Evolutionary conservation across 1,140 invertebrate genomes (phyloP).

Genomic region (Macrosteles quadrilineatus): DNA sequence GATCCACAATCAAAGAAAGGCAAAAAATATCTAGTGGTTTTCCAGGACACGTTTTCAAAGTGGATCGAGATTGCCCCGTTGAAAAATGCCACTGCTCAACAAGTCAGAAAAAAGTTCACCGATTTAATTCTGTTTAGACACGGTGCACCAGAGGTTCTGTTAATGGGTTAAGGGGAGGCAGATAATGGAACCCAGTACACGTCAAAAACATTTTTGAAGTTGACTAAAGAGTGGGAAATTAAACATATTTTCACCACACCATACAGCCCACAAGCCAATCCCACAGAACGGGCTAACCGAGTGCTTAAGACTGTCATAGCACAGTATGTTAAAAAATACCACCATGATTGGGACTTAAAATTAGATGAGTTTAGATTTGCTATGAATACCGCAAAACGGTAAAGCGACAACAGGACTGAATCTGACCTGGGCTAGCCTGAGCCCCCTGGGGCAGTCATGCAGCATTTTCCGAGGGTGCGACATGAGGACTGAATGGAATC

Average conservation of each 20-base stretch:
- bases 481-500: too few species aligned
- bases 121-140: slow-evolving; percentile 14
- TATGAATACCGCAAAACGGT: too few species aligned
- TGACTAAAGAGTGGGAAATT: background rate
- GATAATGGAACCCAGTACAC: slow-evolving; percentile 23
- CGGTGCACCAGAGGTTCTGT: too few species aligned
- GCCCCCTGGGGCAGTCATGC: too few species aligned
- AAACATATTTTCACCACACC: slow-evolving; percentile 10
- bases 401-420: too few species aligned
- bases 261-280: slow-evolving; percentile 51
- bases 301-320: slow-evolving; percentile 50
- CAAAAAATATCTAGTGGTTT: slow-evolving; percentile 46
- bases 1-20: slow-evolving; percentile 45
- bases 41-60: too few species aligned
- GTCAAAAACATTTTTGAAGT: background rate
- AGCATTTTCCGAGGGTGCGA: too few species aligned
- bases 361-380: slow-evolving; percentile 49
- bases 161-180: too few species aligned
- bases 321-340: slow-evolving; percentile 46
- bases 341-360: slow-evolving; percentile 46
- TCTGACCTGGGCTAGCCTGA: too few species aligned
- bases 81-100: slow-evolving; percentile 12
- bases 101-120: background rate
- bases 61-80: slow-evolving; percentile 46
- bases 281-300: slow-evolving; percentile 50